Evolutionary conservation across 2,113 vertebrate species (phyloP).

Genomic region (Gymnobelideus leadbeateri): DNA sequence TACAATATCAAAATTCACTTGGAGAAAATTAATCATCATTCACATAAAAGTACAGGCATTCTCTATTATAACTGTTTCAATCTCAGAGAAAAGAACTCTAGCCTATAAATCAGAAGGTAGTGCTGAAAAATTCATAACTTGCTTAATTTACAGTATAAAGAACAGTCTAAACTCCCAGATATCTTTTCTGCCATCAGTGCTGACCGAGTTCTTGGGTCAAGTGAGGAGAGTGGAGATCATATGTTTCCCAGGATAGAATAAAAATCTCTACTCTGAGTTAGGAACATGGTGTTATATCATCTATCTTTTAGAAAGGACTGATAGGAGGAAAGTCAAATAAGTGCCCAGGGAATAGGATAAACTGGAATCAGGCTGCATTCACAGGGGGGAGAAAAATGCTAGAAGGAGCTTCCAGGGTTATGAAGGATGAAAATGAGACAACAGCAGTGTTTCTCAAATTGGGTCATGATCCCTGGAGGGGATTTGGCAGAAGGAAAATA

Average conservation of each 20-base stretch:
- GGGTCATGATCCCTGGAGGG: conserved; percentile 20
- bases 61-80: conserved; percentile 49
- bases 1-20: conserved; percentile 69
- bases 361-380: conserved; percentile 21
- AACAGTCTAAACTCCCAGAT: conserved; percentile 12
- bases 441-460: conserved; percentile 25
- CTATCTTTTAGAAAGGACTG: conserved; percentile 45
- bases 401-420: conserved; percentile 1
- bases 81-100: conserved; percentile 57
- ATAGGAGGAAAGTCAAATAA: conserved; percentile 35
- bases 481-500: neutral
- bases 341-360: conserved; percentile 17
- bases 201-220: conserved; percentile 45
- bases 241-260: conserved; percentile 53
- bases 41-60: conserved; percentile 64
- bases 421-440: neutral
- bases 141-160: conserved; percentile 52
- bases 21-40: conserved; percentile 67
- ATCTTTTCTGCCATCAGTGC: conserved; percentile 19
- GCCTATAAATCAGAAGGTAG: conserved; percentile 25
- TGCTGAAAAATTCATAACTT: conserved; percentile 54
- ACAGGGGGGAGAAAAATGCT: conserved; percentile 37
- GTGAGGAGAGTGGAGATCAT: conserved; percentile 5
- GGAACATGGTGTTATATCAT: conserved; percentile 38
- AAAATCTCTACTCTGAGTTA: conserved; percentile 36